Base-by-base conservation (phyloP, 1,140 invertebrate genomes). In the Gryllus bimaculatus region DNA sequence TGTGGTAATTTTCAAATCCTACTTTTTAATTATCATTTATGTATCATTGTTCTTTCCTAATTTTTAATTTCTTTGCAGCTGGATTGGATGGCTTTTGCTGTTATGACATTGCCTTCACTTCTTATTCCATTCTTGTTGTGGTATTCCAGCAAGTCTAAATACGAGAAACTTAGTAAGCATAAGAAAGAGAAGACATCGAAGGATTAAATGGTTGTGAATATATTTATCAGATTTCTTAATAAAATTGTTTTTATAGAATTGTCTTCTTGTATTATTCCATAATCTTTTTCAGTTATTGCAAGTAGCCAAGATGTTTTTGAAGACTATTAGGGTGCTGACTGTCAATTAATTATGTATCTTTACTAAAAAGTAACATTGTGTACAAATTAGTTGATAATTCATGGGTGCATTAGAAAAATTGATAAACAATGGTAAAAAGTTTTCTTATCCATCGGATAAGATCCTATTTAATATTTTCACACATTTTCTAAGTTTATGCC, bases 21-120 rank as follows among this genome's bases (percentile, higher is more conserved):
- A 26, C n/a, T 73, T n/a, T 13, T 73, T 15, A 73, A 73, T 73
- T 3, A 73, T n/a, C n/a, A 73, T 75, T 21, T 21, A 10, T 2
- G 3, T 20, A 75, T 75, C 3, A n/a, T 3, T 66, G 18, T 13
- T 66, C 18, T 66, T 66, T 7, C 26, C 8, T n/a, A 20, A 47
- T 73, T 74, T 78, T 20, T 73, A 10, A 82, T 83, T 82, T 78
- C 82, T 82, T 89, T 89, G 79, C 84, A 94, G 92, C 84, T 97
- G 78, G 97, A 99, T 85, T 99, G 98, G 98, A 88, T 93, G 76
- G 95, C 96, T 48, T 99, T 99, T 87, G 96, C 95, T 78, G 90
- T 99, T 8, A 98, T 99, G 96, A 96, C 96, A 73, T 87, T 98
- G 76, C 97, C 97, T 76, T 97, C 96, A 7, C 87, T 99, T 18